A percentile compares a stretch with the other conserved stretches of the same genome.
Evolutionary conservation across 2,888 invertebrate species (phyloP).

Genomic region (Chydorus sphaericus): DNA sequence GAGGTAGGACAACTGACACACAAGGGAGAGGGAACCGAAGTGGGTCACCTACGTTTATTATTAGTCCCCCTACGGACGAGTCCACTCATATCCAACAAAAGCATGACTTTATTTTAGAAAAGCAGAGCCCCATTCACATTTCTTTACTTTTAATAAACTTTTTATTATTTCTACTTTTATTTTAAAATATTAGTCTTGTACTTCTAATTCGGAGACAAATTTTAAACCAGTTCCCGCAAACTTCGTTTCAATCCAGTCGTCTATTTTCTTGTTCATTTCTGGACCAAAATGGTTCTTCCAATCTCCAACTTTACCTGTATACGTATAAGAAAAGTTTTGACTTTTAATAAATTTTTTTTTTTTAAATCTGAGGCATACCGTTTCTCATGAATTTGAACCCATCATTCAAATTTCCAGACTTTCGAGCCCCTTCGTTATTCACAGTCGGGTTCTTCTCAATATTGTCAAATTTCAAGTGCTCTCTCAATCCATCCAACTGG

Average conservation of each 20-base stretch:
- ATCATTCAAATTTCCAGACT: too few species aligned
- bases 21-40: too few species aligned
- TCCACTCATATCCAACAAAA: too few species aligned
- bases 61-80: too few species aligned
- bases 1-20: too few species aligned
- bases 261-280: constrained; percentile 52
- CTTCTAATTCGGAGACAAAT: not conserved
- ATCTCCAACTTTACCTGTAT: constrained; percentile 63
- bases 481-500: not conserved
- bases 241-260: constrained; percentile 49
- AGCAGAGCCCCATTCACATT: too few species aligned
- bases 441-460: not conserved
- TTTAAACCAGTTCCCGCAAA: not conserved
- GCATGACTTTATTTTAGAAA: too few species aligned
- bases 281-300: constrained; percentile 65
- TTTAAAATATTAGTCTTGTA: constrained; percentile 10
- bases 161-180: too few species aligned
- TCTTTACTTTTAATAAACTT: too few species aligned
- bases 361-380: not conserved
- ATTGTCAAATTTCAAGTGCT: not conserved
- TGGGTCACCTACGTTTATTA: too few species aligned
- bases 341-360: not conserved
- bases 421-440: too few species aligned
- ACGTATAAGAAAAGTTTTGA: too few species aligned
- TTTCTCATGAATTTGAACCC: constrained; percentile 15